A percentile compares a stretch with the other conserved stretches of the same genome.
These are phyloP conservation scores for Aplocera efformata DNA, from an alignment of 2,888 invertebrate species.

Conservation along the genomic window DNA sequence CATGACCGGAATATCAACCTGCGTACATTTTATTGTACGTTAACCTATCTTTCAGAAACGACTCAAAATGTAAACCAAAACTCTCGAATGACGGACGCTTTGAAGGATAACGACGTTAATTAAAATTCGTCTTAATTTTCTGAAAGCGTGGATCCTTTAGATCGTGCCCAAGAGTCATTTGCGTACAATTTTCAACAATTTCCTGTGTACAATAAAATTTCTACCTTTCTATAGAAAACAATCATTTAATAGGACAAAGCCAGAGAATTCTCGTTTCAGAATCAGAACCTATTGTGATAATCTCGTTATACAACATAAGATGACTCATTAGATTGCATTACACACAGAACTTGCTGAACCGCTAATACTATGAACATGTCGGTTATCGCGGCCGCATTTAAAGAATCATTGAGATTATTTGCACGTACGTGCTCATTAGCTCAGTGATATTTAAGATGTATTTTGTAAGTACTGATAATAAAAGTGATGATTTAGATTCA, in stretches of 20 bases:
- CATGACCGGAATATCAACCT: too few species aligned
- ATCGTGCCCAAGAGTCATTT: slow-evolving; percentile 17
- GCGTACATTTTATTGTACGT: background rate
- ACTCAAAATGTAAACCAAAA: slow-evolving; percentile 11
- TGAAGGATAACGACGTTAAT: slow-evolving; percentile 24
- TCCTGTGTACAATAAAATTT: slow-evolving; percentile 16
- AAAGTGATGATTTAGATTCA: too few species aligned
- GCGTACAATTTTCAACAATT: slow-evolving; percentile 14
- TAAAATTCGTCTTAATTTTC: slow-evolving; percentile 26
- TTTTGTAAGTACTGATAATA: too few species aligned
- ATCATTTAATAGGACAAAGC: slow-evolving; percentile 12
- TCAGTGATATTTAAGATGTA: too few species aligned
- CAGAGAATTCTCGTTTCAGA: slow-evolving; percentile 4
- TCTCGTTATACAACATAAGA: too few species aligned
- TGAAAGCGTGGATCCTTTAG: slow-evolving; percentile 16
- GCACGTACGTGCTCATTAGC: too few species aligned
- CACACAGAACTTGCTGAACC: too few species aligned
- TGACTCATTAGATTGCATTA: too few species aligned
- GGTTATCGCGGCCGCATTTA: too few species aligned
- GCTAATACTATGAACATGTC: too few species aligned
- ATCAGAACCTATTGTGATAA: too few species aligned
- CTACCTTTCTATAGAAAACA: slow-evolving; percentile 8
- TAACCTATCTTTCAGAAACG: slow-evolving; percentile 3
- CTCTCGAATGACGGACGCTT: slow-evolving; percentile 10
- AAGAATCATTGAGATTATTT: too few species aligned